Base-by-base conservation (phyloP, 2,888 invertebrate genomes). In the Uropetala carovei region DNA sequence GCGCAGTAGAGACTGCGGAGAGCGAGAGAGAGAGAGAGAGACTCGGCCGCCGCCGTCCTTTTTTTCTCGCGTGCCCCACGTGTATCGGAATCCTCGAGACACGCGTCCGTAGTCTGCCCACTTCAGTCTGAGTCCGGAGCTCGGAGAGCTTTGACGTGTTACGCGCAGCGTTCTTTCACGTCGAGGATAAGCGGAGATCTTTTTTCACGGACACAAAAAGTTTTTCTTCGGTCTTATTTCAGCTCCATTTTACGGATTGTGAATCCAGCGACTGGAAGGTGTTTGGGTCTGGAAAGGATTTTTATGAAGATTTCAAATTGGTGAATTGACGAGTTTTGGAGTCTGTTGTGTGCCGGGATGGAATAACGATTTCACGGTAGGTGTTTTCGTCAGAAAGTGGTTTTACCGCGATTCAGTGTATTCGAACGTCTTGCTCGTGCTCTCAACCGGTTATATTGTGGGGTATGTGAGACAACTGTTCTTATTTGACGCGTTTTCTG, bases 71-170 rank as follows among this genome's bases (percentile, higher is more conserved):
- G 75, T 75, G 75, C 75, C 75, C 75, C 75, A 75, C 75, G 75
- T 75, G 75, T 75, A 75, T 75, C 75, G 75, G 75, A 75, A 75
- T 75, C 75, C 27, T 75, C 75, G 27, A 27, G 22, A 75, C 75
- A 75, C 75, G 75, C 75, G 75, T 75, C 75, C 75, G 75, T 11
- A 13, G 43, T 43, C 43, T 43, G 43, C 3, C 43, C 43, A 43
- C 43, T 43, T 43, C 75, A 75, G 75, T 75, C 75, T 75, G 75
- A 75, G 75, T 75, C 27, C 75, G 75, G 75, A 27, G 75, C 75
- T 75, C 22, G 75, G 13, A 0, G 27, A 27, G 27, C 22, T 75
- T 11, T 22, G 75, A 27, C 75, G 75, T 27, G 68, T 16, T 11
- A 0, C 27, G 22, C 22, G 22, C 11, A 22, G 75, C 27, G 75